Percentiles rank a stretch among this genome's conserved stretches.
Conservation (phyloP, 2,888 invertebrate genomes). For the Auanema freiburgensis region DNA sequence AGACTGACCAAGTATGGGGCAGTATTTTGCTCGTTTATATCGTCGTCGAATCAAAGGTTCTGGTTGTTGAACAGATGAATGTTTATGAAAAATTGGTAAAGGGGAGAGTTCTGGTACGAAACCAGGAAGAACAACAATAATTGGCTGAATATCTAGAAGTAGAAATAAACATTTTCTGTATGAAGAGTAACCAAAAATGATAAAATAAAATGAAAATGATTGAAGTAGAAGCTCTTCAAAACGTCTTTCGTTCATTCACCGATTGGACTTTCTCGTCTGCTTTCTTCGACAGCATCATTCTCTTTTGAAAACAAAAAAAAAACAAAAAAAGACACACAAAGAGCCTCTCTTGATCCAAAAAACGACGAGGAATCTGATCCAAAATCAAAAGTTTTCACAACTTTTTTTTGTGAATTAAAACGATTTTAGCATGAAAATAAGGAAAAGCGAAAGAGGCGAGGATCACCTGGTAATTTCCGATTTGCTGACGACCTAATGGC, state of each 20-base stretch:
- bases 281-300: too few relatives aligned
- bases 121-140: conserved; percentile 40
- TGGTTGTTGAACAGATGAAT: conserved; percentile 23
- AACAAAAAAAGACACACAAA: too few relatives aligned
- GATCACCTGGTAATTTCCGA: conserved; percentile 39
- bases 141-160: conserved; percentile 41
- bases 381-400: too few relatives aligned
- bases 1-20: conserved; percentile 38
- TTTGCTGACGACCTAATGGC: conserved; percentile 31
- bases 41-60: conserved; percentile 39
- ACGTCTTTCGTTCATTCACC: not conserved
- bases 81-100: conserved; percentile 35
- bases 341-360: too few relatives aligned
- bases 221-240: not conserved
- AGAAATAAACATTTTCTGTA: not conserved
- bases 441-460: not conserved
- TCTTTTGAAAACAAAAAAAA: too few relatives aligned
- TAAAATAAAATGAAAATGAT: not conserved
- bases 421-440: too few relatives aligned
- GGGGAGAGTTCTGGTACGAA: conserved; percentile 33
- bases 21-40: conserved; percentile 35
- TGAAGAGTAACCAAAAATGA: not conserved
- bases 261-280: too few relatives aligned
- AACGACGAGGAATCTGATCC: too few relatives aligned
- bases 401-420: too few relatives aligned